These are phyloP conservation scores for Galerucella nymphaeae DNA, from an alignment of 2,888 invertebrate genomes.

Conservation along the genomic window DNA sequence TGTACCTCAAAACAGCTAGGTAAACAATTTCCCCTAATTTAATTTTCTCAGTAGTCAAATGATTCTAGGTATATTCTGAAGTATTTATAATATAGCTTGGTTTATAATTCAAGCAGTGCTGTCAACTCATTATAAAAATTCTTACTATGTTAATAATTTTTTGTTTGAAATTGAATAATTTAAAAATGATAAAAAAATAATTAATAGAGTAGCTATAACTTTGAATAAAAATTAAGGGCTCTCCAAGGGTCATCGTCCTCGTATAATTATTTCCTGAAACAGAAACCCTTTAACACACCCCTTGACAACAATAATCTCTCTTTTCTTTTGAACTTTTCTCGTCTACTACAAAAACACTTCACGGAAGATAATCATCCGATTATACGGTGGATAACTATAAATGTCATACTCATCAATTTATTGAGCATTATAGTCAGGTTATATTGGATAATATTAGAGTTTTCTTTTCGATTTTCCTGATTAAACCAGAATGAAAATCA, in stretches of 20 bases:
- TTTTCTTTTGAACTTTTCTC: constrained; percentile 2
- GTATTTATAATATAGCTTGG: no score
- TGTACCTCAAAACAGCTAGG: no score
- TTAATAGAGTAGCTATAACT: neutral
- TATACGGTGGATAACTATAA: constrained; percentile 18
- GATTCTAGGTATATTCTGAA: no score
- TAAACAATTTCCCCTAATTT: no score
- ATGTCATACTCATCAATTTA: constrained; percentile 14
- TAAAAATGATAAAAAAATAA: neutral
- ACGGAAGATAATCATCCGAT: constrained; percentile 18
- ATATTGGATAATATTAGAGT: neutral
- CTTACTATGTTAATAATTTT: no score
- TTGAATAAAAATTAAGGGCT: constrained; percentile 1
- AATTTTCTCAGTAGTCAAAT: no score
- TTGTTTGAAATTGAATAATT: no score
- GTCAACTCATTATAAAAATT: no score
- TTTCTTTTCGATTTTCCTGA: neutral
- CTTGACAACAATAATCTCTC: constrained; percentile 7
- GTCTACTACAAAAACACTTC: constrained; percentile 7
- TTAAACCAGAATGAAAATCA: no score
- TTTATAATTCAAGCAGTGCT: no score
- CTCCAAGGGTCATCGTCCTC: constrained; percentile 19
- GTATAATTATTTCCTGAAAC: constrained; percentile 25
- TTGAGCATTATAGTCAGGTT: neutral
- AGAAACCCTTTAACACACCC: constrained; percentile 13